Conservation (phyloP, 1,140 invertebrate genomes). For the Cydia fagiglandana region DNA sequence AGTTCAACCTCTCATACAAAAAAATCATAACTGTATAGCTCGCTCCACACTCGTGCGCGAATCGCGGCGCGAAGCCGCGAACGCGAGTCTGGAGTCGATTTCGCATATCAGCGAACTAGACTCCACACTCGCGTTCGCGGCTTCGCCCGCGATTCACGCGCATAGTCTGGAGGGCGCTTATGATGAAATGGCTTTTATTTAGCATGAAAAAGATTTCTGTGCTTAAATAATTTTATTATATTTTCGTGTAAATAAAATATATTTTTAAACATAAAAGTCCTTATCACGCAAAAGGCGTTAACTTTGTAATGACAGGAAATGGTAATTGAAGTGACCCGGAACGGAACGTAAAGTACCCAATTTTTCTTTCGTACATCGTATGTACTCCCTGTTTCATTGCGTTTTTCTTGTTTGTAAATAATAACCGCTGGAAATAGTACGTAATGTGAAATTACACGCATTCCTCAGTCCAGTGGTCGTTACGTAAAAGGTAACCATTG, state of each 20-base stretch:
- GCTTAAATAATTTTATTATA: neutral
- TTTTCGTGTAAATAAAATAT: too few species aligned
- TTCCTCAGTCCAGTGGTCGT: slow-evolving; percentile 64
- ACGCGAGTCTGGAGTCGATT: too few species aligned
- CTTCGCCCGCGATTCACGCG: too few species aligned
- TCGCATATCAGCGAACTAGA: too few species aligned
- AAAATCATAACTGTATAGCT: too few species aligned
- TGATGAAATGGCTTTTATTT: neutral
- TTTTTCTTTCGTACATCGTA: slow-evolving; percentile 67
- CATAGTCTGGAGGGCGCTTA: too few species aligned
- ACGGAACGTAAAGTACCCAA: slow-evolving; percentile 58
- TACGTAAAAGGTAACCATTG: slow-evolving; percentile 71
- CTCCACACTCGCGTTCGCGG: too few species aligned
- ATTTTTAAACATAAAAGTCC: too few species aligned
- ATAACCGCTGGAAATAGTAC: slow-evolving; percentile 77
- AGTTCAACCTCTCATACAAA: too few species aligned
- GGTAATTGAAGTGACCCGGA: slow-evolving; percentile 36
- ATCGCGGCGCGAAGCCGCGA: too few species aligned
- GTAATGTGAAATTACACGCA: slow-evolving; percentile 75
- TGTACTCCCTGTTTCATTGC: slow-evolving; percentile 74
- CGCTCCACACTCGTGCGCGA: too few species aligned
- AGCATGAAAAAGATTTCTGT: neutral
- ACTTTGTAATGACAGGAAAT: slow-evolving; percentile 24
- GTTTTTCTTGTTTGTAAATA: slow-evolving; percentile 79
- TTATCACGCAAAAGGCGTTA: slow-evolving; percentile 26